These are phyloP conservation scores for Elysia crispata DNA, from an alignment of 2,888 invertebrate genomes.

Conservation along the genomic window DNA sequence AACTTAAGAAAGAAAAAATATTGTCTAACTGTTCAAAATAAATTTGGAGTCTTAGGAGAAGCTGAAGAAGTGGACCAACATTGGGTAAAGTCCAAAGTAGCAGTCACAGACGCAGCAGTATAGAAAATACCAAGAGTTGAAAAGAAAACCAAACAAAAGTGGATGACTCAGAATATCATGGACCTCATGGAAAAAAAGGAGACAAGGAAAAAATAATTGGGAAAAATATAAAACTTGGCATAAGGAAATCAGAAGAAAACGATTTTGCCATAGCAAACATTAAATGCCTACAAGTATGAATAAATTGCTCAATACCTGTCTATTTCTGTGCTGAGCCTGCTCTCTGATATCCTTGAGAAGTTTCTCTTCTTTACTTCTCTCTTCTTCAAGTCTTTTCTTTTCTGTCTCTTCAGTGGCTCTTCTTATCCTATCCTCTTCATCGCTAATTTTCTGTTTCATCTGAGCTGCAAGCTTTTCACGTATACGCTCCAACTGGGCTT, in stretches of 20 bases:
- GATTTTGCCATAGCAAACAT: background rate
- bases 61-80: too few species aligned
- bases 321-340: constrained; percentile 69
- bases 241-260: background rate
- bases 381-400: constrained; percentile 67
- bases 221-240: background rate
- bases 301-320: constrained; percentile 65
- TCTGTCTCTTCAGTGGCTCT: constrained; percentile 73
- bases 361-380: constrained; percentile 69
- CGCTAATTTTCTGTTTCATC: constrained; percentile 73
- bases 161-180: too few species aligned
- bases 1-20: too few species aligned
- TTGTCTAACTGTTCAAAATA: too few species aligned
- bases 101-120: too few species aligned
- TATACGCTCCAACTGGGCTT: constrained; percentile 73
- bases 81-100: too few species aligned
- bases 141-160: too few species aligned
- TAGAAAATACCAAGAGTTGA: too few species aligned
- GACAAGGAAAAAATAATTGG: too few species aligned
- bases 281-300: too few species aligned
- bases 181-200: too few species aligned
- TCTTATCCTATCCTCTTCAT: constrained; percentile 74
- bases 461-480: constrained; percentile 73
- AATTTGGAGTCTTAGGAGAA: too few species aligned
- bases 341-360: constrained; percentile 61